Evolutionary conservation across 1,140 invertebrate genomes (phyloP).

Genomic region (Luehdorfia chinensis): DNA sequence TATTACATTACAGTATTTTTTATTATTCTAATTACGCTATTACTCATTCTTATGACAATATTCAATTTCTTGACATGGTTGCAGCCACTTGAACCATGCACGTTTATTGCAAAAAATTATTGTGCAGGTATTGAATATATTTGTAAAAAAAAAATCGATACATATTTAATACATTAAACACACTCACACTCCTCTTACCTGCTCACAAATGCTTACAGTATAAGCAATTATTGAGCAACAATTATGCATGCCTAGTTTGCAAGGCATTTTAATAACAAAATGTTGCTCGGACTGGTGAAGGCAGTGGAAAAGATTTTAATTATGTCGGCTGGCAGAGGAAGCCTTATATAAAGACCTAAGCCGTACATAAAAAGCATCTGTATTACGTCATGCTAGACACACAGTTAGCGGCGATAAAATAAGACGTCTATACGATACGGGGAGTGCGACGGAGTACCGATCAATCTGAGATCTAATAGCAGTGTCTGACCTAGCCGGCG

Average conservation of each 20-base stretch:
- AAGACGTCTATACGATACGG: constrained; percentile 50
- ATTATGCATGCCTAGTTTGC: not conserved
- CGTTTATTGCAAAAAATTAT: no score
- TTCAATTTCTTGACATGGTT: no score
- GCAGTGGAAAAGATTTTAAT: constrained; percentile 30
- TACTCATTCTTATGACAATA: no score
- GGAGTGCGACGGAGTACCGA: constrained; percentile 53
- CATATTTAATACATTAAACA: no score
- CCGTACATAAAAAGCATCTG: constrained; percentile 34
- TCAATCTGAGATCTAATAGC: constrained; percentile 67
- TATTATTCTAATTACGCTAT: no score
- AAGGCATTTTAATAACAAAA: constrained; percentile 21
- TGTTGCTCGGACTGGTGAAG: constrained; percentile 20
- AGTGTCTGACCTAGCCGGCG: constrained; percentile 62
- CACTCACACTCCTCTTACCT: no score
- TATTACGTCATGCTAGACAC: constrained; percentile 37
- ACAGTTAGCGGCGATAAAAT: constrained; percentile 37
- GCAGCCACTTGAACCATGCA: no score
- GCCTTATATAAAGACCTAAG: constrained; percentile 50
- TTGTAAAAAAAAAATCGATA: no score
- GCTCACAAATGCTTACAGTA: no score
- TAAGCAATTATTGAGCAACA: not conserved
- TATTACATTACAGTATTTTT: no score
- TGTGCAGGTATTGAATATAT: no score
- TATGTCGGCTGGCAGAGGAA: constrained; percentile 45